Evolutionary conservation across 1,140 invertebrate species (phyloP).

Genomic region (Drosophila subpulchrella): DNA sequence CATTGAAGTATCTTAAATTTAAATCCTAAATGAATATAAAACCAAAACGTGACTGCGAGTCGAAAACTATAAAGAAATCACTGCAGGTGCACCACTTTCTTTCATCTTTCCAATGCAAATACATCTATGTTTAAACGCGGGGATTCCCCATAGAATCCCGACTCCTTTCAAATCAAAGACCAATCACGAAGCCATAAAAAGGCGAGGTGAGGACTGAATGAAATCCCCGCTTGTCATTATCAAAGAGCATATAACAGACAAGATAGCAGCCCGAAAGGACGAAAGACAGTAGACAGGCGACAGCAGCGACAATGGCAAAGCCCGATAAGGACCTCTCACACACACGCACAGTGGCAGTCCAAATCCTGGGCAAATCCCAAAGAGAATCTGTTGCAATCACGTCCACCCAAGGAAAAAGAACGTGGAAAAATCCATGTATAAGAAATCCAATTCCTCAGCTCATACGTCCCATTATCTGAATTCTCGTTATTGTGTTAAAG

Average conservation of each 20-base stretch:
- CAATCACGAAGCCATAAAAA: slow-evolving; percentile 25
- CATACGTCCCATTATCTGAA: slow-evolving; percentile 33
- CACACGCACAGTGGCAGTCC: slow-evolving; percentile 4
- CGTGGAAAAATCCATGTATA: not conserved
- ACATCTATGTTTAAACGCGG: slow-evolving; percentile 3
- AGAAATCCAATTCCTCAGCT: slow-evolving; percentile 38
- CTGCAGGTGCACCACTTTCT: slow-evolving; percentile 9
- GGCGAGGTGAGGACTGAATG: slow-evolving; percentile 15
- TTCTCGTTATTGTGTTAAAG: slow-evolving; percentile 59
- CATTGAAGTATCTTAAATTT: not conserved
- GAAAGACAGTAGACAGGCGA: slow-evolving; percentile 33
- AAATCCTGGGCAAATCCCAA: slow-evolving; percentile 57
- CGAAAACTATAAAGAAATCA: not conserved
- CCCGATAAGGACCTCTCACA: slow-evolving; percentile 41
- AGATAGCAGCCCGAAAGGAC: slow-evolving; percentile 30
- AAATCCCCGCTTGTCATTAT: slow-evolving; percentile 50
- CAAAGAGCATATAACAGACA: slow-evolving; percentile 36
- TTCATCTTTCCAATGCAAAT: slow-evolving; percentile 6
- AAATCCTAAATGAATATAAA: not conserved
- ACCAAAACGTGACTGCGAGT: no score
- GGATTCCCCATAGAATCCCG: not conserved
- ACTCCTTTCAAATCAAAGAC: slow-evolving; percentile 20
- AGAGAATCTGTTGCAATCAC: slow-evolving; percentile 71
- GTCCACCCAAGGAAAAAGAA: slow-evolving; percentile 3
- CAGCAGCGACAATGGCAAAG: slow-evolving; percentile 36